Conservation (phyloP, 2,113 vertebrate genomes). For the Brachypodius melanocephalos region DNA sequence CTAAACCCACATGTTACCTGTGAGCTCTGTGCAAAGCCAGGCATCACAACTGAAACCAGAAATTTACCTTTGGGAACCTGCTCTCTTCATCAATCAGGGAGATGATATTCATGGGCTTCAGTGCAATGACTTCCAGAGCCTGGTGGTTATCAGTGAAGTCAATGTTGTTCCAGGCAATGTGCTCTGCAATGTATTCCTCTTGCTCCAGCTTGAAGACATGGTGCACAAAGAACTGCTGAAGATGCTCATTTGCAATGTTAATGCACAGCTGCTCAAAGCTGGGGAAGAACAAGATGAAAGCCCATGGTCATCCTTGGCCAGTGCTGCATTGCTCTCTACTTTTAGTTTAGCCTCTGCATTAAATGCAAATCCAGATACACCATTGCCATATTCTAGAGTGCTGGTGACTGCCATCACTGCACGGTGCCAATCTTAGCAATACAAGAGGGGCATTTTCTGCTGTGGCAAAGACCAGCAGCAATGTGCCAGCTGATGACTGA, state of each 20-base stretch:
- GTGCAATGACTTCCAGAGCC: slow-evolving; percentile 84
- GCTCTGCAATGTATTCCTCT: slow-evolving; percentile 85
- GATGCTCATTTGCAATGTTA: slow-evolving; percentile 95
- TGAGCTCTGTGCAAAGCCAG: neutral
- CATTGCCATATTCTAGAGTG: neutral
- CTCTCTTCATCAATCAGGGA: slow-evolving; percentile 96
- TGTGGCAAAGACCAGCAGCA: neutral
- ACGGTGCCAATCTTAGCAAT: neutral
- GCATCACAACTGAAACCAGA: neutral
- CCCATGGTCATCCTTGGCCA: neutral
- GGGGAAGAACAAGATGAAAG: neutral
- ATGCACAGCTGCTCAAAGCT: slow-evolving; percentile 99
- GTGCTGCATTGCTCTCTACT: neutral
- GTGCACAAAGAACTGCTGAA: slow-evolving; percentile 95
- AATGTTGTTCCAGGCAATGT: slow-evolving; percentile 86
- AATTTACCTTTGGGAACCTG: slow-evolving; percentile 88
- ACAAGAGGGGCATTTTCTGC: neutral
- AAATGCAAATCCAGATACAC: neutral
- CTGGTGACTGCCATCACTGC: neutral
- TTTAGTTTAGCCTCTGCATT: neutral
- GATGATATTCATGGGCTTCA: slow-evolving; percentile 87
- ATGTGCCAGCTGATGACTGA: neutral
- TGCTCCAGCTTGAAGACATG: slow-evolving; percentile 94
- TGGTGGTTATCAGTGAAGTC: slow-evolving; percentile 85
- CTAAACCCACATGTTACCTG: neutral